Percentiles rank a stretch among this genome's conserved stretches.
These are phyloP conservation scores for Drosophila multiciliata DNA, from an alignment of 2,888 invertebrate species.

Conservation along the genomic window DNA sequence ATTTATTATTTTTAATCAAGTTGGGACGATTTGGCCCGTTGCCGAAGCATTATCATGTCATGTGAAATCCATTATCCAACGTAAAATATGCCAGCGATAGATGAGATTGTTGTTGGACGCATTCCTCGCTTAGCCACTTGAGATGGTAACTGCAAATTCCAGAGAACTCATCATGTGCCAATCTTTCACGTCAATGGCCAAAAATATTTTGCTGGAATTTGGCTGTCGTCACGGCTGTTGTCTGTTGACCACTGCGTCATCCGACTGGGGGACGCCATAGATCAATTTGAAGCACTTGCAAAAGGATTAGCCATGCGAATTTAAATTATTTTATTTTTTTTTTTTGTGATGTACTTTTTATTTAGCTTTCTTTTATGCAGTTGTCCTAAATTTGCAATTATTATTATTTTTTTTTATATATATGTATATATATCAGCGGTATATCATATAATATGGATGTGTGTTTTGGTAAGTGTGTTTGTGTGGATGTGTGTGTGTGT, in stretches of 20 bases:
- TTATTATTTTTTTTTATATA: conserved; percentile 11
- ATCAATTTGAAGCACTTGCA: conserved; percentile 18
- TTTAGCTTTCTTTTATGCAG: conserved; percentile 59
- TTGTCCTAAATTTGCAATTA: conserved; percentile 50
- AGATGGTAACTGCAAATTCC: conserved; percentile 48
- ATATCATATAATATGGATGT: conserved; percentile 4
- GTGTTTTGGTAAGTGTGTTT: background rate
- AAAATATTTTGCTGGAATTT: conserved; percentile 66
- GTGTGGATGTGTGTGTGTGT: background rate
- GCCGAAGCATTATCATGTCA: conserved; percentile 40
- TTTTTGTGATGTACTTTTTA: conserved; percentile 44
- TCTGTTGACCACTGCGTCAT: conserved; percentile 63
- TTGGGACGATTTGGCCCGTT: conserved; percentile 27
- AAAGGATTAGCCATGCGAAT: background rate
- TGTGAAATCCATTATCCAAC: conserved; percentile 28
- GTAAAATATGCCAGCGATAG: conserved; percentile 12
- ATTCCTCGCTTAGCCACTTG: conserved; percentile 47
- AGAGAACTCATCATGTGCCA: conserved; percentile 62
- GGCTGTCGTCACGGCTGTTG: conserved; percentile 72
- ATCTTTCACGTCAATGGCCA: conserved; percentile 66
- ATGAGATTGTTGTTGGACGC: conserved; percentile 29
- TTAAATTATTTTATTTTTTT: background rate
- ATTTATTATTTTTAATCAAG: conserved; percentile 18
- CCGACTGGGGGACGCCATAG: conserved; percentile 72
- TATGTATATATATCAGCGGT: conserved; percentile 26